phyloP scores from a whole-genome alignment of 2,113 vertebrate species.

The Pithys albifrons region DNA sequence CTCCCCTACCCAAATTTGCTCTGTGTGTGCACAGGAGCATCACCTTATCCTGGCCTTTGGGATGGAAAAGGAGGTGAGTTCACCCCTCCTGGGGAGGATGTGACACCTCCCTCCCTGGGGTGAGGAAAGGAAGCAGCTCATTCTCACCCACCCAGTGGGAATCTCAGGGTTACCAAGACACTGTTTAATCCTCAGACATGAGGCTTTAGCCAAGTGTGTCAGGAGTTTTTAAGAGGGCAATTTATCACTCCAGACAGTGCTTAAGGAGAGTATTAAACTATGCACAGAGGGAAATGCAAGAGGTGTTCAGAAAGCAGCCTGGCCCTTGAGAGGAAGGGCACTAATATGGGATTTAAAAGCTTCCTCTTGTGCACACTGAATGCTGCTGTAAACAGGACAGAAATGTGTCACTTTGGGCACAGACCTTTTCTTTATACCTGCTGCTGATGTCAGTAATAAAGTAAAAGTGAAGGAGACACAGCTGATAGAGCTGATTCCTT shows the following conservation, averaged over 20 bases:
- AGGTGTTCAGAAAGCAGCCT: not conserved
- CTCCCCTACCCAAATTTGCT: not conserved
- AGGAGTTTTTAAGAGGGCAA: not conserved
- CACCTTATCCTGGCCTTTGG: fast-evolving
- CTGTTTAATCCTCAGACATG: not conserved
- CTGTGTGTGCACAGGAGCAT: fast-evolving
- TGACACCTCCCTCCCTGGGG: fast-evolving
- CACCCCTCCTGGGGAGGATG: not conserved
- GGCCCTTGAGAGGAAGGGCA: not conserved
- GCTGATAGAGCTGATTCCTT: not conserved
- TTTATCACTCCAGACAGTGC: not conserved
- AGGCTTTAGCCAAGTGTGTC: not conserved
- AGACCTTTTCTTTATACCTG: not conserved
- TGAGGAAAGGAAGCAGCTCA: not conserved
- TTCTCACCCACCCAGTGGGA: not conserved
- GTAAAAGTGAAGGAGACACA: not conserved
- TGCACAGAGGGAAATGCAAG: not conserved
- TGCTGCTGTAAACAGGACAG: not conserved
- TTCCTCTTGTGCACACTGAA: not conserved
- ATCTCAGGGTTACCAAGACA: not conserved
- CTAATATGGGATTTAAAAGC: not conserved
- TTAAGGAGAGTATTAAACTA: not conserved
- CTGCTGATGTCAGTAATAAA: not conserved
- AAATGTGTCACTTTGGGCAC: not conserved
- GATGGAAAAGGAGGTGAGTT: not conserved